These are phyloP conservation scores for Dichetophora obliterata DNA, from an alignment of 2,888 invertebrate species.

Conservation along the genomic window DNA sequence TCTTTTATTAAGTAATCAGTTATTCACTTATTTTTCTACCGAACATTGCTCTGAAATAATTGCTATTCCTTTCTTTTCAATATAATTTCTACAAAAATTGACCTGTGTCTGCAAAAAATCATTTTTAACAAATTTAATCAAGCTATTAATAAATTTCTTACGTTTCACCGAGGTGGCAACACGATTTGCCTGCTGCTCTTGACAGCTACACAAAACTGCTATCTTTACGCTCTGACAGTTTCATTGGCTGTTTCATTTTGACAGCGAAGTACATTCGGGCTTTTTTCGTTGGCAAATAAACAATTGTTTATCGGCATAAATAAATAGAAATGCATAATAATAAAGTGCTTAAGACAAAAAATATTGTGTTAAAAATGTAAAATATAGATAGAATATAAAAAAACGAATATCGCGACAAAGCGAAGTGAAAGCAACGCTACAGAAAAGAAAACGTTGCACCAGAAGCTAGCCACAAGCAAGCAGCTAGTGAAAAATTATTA, in stretches of 20 bases:
- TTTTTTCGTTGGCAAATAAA: not conserved
- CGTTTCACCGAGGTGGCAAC: not conserved
- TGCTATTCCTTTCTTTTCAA: no score
- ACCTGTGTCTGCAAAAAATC: no score
- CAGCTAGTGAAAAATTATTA: conserved; percentile 1
- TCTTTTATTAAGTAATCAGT: no score
- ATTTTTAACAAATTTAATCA: not conserved
- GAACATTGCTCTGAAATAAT: no score
- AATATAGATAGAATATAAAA: not conserved
- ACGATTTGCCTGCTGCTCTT: not conserved
- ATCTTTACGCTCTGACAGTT: not conserved
- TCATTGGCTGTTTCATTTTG: not conserved
- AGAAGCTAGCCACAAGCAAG: not conserved
- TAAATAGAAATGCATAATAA: not conserved
- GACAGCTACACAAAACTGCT: not conserved
- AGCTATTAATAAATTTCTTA: not conserved
- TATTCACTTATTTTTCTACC: no score
- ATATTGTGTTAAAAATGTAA: not conserved
- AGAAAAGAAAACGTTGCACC: not conserved
- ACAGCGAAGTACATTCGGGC: not conserved
- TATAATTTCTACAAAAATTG: no score
- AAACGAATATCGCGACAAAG: not conserved
- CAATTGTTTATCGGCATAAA: not conserved
- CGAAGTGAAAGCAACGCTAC: conserved; percentile 4
- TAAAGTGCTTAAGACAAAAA: not conserved